Conservation (phyloP, 2,113 vertebrate genomes). For the Hyperoodon ampullatus region DNA sequence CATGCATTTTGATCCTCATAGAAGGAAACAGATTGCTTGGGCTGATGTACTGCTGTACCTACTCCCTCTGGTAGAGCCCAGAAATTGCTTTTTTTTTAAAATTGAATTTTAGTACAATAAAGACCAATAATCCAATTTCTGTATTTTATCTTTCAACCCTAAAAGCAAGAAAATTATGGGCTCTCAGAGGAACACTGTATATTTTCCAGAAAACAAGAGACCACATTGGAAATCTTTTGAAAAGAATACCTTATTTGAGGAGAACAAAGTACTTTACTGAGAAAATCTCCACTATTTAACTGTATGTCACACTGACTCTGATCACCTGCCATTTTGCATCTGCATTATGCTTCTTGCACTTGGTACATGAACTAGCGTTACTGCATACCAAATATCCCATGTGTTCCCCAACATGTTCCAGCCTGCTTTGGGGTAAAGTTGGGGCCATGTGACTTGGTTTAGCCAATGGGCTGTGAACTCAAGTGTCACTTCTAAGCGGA, state of each 20-base stretch:
- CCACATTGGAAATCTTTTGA: not conserved
- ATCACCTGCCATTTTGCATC: not conserved
- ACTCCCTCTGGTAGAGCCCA: not conserved
- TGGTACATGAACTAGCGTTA: not conserved
- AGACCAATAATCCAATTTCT: not conserved
- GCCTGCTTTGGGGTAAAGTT: not conserved
- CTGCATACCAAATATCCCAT: not conserved
- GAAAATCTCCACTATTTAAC: not conserved
- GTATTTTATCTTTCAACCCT: not conserved
- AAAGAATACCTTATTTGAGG: not conserved
- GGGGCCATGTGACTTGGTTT: not conserved
- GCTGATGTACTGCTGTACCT: not conserved
- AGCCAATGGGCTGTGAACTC: not conserved
- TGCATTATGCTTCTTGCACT: not conserved
- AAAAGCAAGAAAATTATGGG: not conserved
- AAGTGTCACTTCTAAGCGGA: not conserved
- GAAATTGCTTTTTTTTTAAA: not conserved
- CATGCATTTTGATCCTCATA: not conserved
- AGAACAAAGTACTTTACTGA: not conserved
- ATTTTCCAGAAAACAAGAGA: conserved; percentile 16
- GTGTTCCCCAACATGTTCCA: not conserved
- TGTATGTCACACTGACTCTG: not conserved
- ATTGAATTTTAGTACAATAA: not conserved
- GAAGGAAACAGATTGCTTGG: not conserved
- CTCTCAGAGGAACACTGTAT: not conserved